phyloP scores from a whole-genome alignment of 2,797 vertebrate genomes.

The Eupleurogrammus muticus region DNA sequence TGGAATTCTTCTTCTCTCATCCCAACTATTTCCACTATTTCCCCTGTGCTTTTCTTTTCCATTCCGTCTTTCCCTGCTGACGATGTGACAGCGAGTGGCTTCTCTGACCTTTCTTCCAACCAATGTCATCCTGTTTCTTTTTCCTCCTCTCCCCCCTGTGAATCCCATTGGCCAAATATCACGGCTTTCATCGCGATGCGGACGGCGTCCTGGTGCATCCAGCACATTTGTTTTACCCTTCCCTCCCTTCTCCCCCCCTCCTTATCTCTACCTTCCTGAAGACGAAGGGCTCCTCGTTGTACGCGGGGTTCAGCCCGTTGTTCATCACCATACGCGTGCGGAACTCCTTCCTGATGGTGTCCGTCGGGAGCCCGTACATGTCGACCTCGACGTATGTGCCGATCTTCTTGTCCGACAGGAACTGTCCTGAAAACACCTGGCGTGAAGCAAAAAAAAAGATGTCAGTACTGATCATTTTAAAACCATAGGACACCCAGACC shows the following conservation, averaged over 20 bases:
- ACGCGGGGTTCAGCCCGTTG: conserved; percentile 97
- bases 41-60: background rate
- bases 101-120: conserved; percentile 7
- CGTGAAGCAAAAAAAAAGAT: background rate
- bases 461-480: no score
- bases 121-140: background rate
- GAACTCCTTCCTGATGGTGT: conserved; percentile 98
- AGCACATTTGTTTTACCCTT: conserved; percentile 7
- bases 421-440: conserved; percentile 98
- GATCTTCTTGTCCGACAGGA: conserved; percentile 98
- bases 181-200: conserved; percentile 5
- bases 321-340: conserved; percentile 99
- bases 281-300: conserved; percentile 98
- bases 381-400: conserved; percentile 98
- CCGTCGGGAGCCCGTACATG: conserved; percentile 97
- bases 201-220: background rate
- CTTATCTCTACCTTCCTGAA: conserved; percentile 92
- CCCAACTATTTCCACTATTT: background rate
- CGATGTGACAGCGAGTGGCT: background rate
- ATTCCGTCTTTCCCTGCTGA: background rate
- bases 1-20: no score
- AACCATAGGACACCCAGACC: no score
- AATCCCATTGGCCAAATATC: background rate
- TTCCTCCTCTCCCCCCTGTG: background rate
- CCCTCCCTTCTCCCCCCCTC: background rate